These are phyloP conservation scores for Drosophila nigrodunni DNA, from an alignment of 1,140 invertebrate genomes.

Conservation along the genomic window DNA sequence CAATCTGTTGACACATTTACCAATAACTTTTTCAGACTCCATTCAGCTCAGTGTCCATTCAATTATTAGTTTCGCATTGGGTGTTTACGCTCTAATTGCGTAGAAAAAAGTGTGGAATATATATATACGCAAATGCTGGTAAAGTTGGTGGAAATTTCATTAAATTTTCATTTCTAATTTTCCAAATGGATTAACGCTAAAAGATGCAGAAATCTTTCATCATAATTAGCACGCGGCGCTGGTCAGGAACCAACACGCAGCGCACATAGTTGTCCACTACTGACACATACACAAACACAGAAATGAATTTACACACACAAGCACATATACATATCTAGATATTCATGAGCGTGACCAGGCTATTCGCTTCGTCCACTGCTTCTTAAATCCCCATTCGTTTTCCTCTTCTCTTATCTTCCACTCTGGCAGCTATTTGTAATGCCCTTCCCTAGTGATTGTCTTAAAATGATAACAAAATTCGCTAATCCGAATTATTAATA, in stretches of 20 bases:
- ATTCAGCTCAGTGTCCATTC: conserved; percentile 8
- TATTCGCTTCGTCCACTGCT: conserved; percentile 43
- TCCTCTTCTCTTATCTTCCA: conserved; percentile 14
- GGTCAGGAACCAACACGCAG: conserved; percentile 47
- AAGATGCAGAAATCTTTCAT: conserved; percentile 83
- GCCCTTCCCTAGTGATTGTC: neutral
- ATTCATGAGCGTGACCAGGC: conserved; percentile 32
- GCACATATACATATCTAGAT: conserved; percentile 38
- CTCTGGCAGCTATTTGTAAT: conserved; percentile 27
- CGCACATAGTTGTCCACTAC: conserved; percentile 68
- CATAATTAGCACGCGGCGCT: conserved; percentile 77
- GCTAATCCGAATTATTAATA: neutral
- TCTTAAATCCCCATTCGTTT: conserved; percentile 46
- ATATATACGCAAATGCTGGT: conserved; percentile 46
- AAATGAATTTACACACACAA: conserved; percentile 10
- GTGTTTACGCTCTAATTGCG: conserved; percentile 36
- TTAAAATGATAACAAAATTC: neutral
- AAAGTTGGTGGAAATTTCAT: conserved; percentile 78
- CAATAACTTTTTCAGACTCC: conserved; percentile 6
- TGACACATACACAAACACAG: conserved; percentile 23
- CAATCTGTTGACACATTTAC: conserved; percentile 25
- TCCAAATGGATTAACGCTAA: conserved; percentile 82
- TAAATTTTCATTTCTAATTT: conserved; percentile 83
- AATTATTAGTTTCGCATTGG: conserved; percentile 52
- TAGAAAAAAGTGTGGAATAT: conserved; percentile 34